Evolutionary conservation across 2,888 invertebrate genomes (phyloP).

Genomic region (Cynaeus angustus): DNA sequence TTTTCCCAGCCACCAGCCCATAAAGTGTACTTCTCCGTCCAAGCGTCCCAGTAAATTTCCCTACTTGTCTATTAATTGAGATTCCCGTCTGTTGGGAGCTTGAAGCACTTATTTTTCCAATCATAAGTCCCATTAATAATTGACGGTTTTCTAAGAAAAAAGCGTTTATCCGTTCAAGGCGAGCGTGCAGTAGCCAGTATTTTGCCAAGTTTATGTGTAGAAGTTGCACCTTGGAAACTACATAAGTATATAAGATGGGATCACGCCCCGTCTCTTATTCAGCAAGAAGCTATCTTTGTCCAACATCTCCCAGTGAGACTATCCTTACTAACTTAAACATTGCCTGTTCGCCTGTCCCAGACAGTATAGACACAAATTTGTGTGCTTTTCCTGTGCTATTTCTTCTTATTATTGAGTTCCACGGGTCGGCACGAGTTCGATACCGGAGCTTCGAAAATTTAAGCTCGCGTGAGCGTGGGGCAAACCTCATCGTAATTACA

Average conservation of each 20-base stretch:
- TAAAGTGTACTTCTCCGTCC: too few relatives aligned
- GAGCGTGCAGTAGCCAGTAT: constrained; percentile 67
- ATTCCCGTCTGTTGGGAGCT: not conserved
- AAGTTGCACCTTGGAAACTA: constrained; percentile 64
- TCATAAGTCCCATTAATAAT: constrained; percentile 44
- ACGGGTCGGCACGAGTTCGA: constrained; percentile 35
- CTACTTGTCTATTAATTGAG: constrained; percentile 8
- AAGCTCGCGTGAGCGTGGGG: constrained; percentile 15
- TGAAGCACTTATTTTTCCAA: constrained; percentile 22
- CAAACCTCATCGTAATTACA: not conserved
- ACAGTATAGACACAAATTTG: constrained; percentile 66
- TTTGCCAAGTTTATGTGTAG: constrained; percentile 67
- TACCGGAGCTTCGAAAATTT: constrained; percentile 34
- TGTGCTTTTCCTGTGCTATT: constrained; percentile 59
- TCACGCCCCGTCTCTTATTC: constrained; percentile 61
- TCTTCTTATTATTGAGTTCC: constrained; percentile 58
- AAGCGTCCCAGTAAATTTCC: too few relatives aligned
- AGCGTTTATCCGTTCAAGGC: constrained; percentile 46
- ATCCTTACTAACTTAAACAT: constrained; percentile 64
- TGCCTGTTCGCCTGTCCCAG: constrained; percentile 60
- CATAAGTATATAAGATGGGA: constrained; percentile 60
- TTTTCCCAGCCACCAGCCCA: too few relatives aligned
- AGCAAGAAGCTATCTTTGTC: constrained; percentile 54
- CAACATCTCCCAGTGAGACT: constrained; percentile 58
- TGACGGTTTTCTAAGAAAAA: constrained; percentile 43